Base-by-base conservation (phyloP, 2,888 invertebrate species). In the Yponomeuta cagnagella region DNA sequence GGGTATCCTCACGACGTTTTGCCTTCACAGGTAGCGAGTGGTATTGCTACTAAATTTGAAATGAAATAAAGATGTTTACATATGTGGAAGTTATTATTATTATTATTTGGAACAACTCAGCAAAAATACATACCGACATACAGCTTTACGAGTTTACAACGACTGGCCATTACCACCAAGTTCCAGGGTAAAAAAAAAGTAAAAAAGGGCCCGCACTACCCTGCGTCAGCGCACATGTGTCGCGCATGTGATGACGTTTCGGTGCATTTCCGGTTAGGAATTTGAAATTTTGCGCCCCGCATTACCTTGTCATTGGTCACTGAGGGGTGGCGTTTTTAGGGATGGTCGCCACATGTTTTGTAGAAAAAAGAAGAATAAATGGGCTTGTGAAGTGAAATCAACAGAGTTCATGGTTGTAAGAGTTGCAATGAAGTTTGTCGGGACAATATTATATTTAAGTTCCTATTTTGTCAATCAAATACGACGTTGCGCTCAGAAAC, bases 211-310 rank as follows among this genome's bases (percentile, higher is more conserved):
- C 80, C 63, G 63, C n/a, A 12, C 33, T 5, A 33, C 31, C 78
- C 77, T 82, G 86, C 83, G 84, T 82, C 72, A 70, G 85, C 87
- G 85, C 87, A 86, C 91, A 90, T 89, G 88, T 91, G 90, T 79
- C 73, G 80, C 76, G 79, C 91, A 90, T 88, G 85, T 91, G 90
- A 86, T 82, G 86, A 77, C 76, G 75, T 74, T 30, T 71, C 73
- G 74, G 75, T 77, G 83, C 68, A 71, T 88, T 91, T 91, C 91
- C 91, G 90, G 88, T 87, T 82, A 79, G 78, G 78, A 79, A 80
- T 81, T 79, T 77, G 78, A 81, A 82, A 86, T 87, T 89, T 89
- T 87, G 58, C 78, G 78, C 79, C 82, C 79, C 77, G 78, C 75
- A 83, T 86, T 85, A 85, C 86, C 80, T 82, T 69, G 74, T 10